Evolutionary conservation across 2,113 vertebrate species (phyloP).

Genomic region (Kryptolebias marmoratus): DNA sequence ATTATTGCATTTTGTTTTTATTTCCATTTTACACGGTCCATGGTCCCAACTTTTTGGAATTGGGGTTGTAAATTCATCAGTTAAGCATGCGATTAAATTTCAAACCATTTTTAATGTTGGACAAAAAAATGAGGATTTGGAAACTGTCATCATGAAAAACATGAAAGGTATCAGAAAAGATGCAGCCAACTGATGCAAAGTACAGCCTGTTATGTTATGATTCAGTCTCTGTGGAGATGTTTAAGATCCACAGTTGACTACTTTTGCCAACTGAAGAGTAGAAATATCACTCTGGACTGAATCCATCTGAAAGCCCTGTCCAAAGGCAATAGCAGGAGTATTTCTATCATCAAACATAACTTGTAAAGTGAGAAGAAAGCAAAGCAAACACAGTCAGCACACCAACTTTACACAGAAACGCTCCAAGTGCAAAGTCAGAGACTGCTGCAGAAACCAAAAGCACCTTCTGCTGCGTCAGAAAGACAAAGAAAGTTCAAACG

Average conservation of each 20-base stretch:
- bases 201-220: not conserved
- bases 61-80: not conserved
- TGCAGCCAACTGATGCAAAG: not conserved
- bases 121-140: constrained; percentile 10
- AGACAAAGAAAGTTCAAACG: constrained; percentile 7
- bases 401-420: constrained; percentile 22
- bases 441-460: constrained; percentile 37
- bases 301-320: constrained; percentile 11
- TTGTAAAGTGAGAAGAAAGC: constrained; percentile 7
- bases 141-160: constrained; percentile 6
- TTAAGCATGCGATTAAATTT: not conserved
- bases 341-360: constrained; percentile 1
- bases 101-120: too few relatives aligned
- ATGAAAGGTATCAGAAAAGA: not conserved
- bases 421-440: constrained; percentile 17
- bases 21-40: too few relatives aligned
- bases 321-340: not conserved
- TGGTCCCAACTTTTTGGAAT: too few relatives aligned
- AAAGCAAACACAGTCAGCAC: constrained; percentile 23
- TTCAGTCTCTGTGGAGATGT: not conserved
- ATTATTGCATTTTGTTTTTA: too few relatives aligned
- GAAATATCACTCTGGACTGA: constrained; percentile 11
- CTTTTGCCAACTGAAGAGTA: constrained; percentile 13
- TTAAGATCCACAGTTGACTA: constrained; percentile 16
- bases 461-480: constrained; percentile 11